These are phyloP conservation scores for Neoascia interrupta DNA, from an alignment of 2,888 invertebrate species.

Conservation along the genomic window DNA sequence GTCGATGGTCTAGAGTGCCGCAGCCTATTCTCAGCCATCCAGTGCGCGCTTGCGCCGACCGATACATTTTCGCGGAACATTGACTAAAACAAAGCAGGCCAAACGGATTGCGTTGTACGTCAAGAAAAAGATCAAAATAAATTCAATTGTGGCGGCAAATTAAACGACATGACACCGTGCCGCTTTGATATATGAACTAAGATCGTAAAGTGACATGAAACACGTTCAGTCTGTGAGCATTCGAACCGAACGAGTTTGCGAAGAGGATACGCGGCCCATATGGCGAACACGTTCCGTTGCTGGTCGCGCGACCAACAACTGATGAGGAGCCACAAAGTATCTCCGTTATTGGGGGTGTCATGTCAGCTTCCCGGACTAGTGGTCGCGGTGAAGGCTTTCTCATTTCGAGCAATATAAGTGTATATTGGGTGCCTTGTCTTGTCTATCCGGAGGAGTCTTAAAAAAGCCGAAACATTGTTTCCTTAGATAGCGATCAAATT, in stretches of 20 bases:
- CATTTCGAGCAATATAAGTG: not conserved
- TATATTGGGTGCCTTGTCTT: slow-evolving; percentile 2
- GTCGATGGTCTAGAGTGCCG: not conserved
- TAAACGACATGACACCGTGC: slow-evolving; percentile 68
- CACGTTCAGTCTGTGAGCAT: slow-evolving; percentile 58
- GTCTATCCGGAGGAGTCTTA: not conserved
- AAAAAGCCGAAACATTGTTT: slow-evolving; percentile 52
- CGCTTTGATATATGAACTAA: slow-evolving; percentile 67
- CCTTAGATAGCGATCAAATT: slow-evolving; percentile 59
- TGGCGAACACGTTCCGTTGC: not conserved
- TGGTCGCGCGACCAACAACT: slow-evolving; percentile 59
- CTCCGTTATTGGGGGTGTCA: slow-evolving; percentile 59
- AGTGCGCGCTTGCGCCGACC: no score
- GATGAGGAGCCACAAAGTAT: slow-evolving; percentile 64
- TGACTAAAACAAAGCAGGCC: slow-evolving; percentile 32
- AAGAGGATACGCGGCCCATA: slow-evolving; percentile 32
- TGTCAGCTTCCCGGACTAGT: slow-evolving; percentile 47
- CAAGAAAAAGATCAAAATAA: slow-evolving; percentile 61
- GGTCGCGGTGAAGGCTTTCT: slow-evolving; percentile 2
- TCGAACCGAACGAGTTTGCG: slow-evolving; percentile 45
- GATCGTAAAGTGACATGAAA: slow-evolving; percentile 67
- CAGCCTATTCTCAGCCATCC: no score
- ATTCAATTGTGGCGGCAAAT: slow-evolving; percentile 69
- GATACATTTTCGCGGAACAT: not conserved
- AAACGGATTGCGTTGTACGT: slow-evolving; percentile 22